A percentile compares a stretch with the other conserved stretches of the same genome.
phyloP scores from a whole-genome alignment of 2,113 vertebrate species.

The Chauna torquata region DNA sequence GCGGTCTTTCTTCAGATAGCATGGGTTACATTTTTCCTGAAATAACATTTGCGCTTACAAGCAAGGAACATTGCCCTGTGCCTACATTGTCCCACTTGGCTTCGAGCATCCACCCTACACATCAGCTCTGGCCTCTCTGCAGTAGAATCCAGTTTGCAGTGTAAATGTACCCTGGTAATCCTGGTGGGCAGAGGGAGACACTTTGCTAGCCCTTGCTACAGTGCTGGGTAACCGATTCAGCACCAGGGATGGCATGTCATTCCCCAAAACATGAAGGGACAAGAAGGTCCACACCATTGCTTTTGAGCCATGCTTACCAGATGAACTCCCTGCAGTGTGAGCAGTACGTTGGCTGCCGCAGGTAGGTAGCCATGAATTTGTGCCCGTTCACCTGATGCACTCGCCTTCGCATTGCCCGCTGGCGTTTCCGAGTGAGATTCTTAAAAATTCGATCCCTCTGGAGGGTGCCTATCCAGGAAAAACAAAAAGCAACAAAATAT shows the following conservation, averaged over 20 bases:
- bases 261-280: rapidly evolving
- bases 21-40: not conserved
- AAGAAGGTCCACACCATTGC: not conserved
- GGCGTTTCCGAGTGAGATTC: conserved; percentile 89
- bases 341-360: conserved; percentile 96
- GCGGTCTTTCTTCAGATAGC: not conserved
- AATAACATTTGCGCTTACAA: not conserved
- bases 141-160: not conserved
- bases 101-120: not conserved
- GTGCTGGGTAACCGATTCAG: not conserved
- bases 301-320: conserved; percentile 80
- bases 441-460: conserved; percentile 81
- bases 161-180: not conserved
- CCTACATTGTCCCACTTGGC: not conserved
- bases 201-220: rapidly evolving
- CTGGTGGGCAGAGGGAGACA: not conserved
- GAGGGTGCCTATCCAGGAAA: conserved; percentile 68
- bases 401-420: conserved; percentile 87
- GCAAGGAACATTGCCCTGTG: not conserved
- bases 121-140: not conserved
- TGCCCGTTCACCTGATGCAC: conserved; percentile 98
- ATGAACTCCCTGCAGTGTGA: conserved; percentile 98
- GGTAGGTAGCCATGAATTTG: conserved; percentile 98
- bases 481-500: not conserved
- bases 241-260: rapidly evolving